phyloP scores from a whole-genome alignment of 2,888 invertebrate species.

The Coelinius sp. region DNA sequence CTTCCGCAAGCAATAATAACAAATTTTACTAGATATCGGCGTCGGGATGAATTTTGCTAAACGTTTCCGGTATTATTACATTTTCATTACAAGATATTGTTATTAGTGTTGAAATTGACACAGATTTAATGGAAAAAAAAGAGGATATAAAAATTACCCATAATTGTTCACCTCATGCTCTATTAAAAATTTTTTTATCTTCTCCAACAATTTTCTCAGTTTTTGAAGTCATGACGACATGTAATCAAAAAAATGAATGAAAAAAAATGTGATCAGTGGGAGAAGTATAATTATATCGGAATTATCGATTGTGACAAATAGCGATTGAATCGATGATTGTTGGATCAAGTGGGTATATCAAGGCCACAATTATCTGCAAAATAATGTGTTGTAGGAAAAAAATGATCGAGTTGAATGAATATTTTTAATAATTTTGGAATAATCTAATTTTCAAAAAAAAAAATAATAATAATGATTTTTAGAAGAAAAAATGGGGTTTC shows the following conservation, averaged over 20 bases:
- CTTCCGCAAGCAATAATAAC: no score
- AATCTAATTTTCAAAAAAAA: no score
- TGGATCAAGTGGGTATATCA: background rate
- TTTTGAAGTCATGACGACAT: slow-evolving; percentile 16
- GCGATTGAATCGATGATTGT: background rate
- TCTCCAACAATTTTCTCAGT: slow-evolving; percentile 30
- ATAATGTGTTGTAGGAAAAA: background rate
- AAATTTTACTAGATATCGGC: no score
- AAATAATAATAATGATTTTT: no score
- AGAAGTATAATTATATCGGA: background rate
- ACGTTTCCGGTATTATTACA: no score
- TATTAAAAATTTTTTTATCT: slow-evolving; percentile 19
- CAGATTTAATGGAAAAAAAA: no score
- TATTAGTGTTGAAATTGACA: no score
- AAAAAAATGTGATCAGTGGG: slow-evolving; percentile 11
- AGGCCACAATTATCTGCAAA: background rate
- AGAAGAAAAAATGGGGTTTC: no score
- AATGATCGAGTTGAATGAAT: no score
- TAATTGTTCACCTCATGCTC: slow-evolving; percentile 22
- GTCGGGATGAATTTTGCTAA: no score
- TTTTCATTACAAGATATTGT: no score
- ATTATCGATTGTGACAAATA: background rate
- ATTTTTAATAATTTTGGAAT: no score
- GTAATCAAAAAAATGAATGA: background rate
- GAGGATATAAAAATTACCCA: slow-evolving; percentile 22